phyloP scores from a whole-genome alignment of 2,888 invertebrate genomes.

The Phania funesta region DNA sequence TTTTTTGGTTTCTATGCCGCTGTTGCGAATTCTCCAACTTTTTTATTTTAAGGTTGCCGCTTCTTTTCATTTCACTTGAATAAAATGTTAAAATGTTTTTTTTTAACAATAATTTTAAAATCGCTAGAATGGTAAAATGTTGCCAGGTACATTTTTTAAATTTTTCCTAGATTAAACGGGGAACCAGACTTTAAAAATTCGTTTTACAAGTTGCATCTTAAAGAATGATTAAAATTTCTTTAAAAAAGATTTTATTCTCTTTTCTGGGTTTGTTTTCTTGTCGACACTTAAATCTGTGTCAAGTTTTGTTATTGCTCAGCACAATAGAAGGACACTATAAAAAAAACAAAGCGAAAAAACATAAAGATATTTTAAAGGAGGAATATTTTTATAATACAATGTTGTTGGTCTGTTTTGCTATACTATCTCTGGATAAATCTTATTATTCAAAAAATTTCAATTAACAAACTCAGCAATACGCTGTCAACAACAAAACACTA shows the following conservation, averaged over 20 bases:
- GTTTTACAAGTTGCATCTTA: neutral
- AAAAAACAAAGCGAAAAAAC: neutral
- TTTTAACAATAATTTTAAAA: too few relatives aligned
- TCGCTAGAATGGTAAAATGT: too few relatives aligned
- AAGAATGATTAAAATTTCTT: neutral
- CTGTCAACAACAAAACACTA: conserved; percentile 23
- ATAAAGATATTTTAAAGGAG: neutral
- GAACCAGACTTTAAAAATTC: neutral
- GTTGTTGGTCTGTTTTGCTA: neutral
- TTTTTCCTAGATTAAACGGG: neutral
- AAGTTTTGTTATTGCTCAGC: neutral
- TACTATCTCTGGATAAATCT: conserved; percentile 16
- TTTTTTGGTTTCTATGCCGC: too few relatives aligned
- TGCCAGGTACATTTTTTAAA: neutral
- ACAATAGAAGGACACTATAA: neutral
- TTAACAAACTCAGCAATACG: conserved; percentile 48
- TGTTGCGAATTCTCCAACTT: too few relatives aligned
- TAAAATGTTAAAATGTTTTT: too few relatives aligned
- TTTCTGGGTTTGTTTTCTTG: neutral
- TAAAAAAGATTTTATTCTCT: neutral
- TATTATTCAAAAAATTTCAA: conserved; percentile 46
- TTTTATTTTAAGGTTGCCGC: too few relatives aligned
- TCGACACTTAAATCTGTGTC: conserved; percentile 36
- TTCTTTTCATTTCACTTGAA: too few relatives aligned
- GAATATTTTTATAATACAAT: neutral